Evolutionary conservation across 2,113 vertebrate genomes (phyloP).

Genomic region (Lepisosteus oculatus): DNA sequence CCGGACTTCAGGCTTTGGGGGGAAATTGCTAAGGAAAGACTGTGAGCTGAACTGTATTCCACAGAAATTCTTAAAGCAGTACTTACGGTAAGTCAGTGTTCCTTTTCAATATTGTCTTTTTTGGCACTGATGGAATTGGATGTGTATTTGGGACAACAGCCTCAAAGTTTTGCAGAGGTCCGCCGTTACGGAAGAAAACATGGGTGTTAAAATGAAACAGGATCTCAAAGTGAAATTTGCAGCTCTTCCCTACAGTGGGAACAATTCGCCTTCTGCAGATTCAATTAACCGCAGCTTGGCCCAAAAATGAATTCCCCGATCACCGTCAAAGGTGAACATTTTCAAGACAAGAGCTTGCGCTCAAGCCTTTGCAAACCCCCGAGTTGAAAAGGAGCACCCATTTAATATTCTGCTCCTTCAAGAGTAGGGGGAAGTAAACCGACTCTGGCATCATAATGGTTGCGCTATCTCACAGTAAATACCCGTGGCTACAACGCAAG

Average conservation of each 20-base stretch:
- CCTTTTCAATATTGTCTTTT: too few species aligned
- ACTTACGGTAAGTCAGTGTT: too few species aligned
- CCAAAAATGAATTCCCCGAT: conserved; percentile 6
- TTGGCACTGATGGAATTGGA: too few species aligned
- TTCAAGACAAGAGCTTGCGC: neutral
- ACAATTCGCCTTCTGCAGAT: conserved; percentile 11
- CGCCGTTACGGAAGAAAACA: conserved; percentile 27
- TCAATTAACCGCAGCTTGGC: conserved; percentile 26
- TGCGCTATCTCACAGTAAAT: conserved; percentile 6
- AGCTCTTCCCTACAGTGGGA: neutral
- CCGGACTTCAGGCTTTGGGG: too few species aligned
- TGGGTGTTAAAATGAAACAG: conserved; percentile 22
- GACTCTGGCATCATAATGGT: conserved; percentile 1
- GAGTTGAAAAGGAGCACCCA: neutral
- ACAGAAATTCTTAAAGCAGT: too few species aligned
- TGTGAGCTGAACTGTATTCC: too few species aligned
- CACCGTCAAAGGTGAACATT: neutral
- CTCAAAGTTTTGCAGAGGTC: conserved; percentile 2
- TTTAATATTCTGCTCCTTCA: conserved; percentile 3
- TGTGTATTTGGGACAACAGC: conserved; percentile 30
- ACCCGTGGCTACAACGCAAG: neutral
- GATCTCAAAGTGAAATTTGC: conserved; percentile 21
- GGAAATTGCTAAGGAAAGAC: too few species aligned
- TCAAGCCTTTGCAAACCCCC: neutral
- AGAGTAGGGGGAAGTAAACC: conserved; percentile 1